Evolutionary conservation across 2,797 vertebrate species (phyloP).

Genomic region (Merluccius polli): DNA sequence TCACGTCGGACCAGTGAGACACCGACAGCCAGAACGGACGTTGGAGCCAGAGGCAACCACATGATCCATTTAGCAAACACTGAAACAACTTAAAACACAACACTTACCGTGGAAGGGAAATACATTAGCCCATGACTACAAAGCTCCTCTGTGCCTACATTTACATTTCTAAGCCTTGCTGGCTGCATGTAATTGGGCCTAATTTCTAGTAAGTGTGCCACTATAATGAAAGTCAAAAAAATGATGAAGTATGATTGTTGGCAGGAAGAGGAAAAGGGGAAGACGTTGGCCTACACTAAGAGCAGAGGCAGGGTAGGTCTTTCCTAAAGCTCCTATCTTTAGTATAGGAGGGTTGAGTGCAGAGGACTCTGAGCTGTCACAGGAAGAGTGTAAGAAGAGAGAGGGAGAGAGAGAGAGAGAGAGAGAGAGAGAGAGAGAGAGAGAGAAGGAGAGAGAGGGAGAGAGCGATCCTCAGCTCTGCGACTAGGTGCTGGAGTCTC

Average conservation of each 20-base stretch:
- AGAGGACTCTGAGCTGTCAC: constrained; percentile 20
- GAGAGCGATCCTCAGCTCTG: background rate
- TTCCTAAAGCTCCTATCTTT: constrained; percentile 6
- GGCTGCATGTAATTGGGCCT: background rate
- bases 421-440: background rate
- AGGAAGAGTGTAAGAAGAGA: background rate
- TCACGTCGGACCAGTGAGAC: constrained; percentile 32
- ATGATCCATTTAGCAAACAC: background rate
- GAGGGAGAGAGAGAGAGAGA: background rate
- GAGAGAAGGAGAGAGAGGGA: background rate
- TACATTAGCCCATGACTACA: background rate
- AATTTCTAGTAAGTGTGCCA: background rate
- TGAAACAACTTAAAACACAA: background rate
- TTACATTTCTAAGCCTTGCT: background rate
- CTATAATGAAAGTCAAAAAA: background rate
- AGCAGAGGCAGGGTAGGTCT: background rate
- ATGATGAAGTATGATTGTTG: background rate
- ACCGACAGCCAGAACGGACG: constrained; percentile 48
- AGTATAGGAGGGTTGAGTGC: constrained; percentile 6
- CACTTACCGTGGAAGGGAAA: background rate
- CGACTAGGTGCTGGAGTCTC: constrained; percentile 38
- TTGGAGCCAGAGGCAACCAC: constrained; percentile 1
- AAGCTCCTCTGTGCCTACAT: background rate
- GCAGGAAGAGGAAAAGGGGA: background rate
- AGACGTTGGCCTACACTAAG: background rate